These are phyloP conservation scores for Patiria miniata DNA, from an alignment of 35 echinoderm and acorn worm species.

Conservation along the genomic window DNA sequence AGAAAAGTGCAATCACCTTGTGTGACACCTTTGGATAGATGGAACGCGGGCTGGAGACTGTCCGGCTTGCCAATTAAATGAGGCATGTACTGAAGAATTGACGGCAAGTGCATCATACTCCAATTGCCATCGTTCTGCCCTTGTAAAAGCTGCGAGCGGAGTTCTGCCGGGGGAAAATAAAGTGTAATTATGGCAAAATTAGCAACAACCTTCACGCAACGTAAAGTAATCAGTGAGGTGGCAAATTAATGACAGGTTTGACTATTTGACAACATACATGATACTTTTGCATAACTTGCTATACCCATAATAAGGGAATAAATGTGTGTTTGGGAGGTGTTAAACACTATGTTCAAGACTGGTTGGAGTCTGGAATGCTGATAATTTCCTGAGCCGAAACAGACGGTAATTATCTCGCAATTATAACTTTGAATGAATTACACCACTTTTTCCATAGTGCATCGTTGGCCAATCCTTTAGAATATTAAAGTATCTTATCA, in stretches of 20 bases:
- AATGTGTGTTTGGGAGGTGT: no score
- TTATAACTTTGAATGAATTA: no score
- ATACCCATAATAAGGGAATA: neutral
- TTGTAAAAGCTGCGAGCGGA: neutral
- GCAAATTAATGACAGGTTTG: neutral
- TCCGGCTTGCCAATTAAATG: constrained; percentile 69
- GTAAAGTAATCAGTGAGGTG: neutral
- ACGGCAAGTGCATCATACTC: constrained; percentile 55
- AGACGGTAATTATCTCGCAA: no score
- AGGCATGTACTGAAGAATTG: constrained; percentile 89
- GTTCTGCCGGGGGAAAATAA: constrained; percentile 9
- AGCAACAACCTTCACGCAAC: neutral
- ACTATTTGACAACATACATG: neutral
- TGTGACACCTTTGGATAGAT: constrained; percentile 72
- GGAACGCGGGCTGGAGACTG: constrained; percentile 79
- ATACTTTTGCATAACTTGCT: neutral
- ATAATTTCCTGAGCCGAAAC: neutral
- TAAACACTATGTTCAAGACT: no score
- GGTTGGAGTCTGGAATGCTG: neutral
- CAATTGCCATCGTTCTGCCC: constrained; percentile 21
- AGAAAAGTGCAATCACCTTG: constrained; percentile 72
- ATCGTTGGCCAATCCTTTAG: no score
- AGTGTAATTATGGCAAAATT: neutral
- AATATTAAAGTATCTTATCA: no score
- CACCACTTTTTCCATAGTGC: no score